Evolutionary conservation across 2,797 vertebrate species (phyloP).

Genomic region (Takifugu ocellatus): DNA sequence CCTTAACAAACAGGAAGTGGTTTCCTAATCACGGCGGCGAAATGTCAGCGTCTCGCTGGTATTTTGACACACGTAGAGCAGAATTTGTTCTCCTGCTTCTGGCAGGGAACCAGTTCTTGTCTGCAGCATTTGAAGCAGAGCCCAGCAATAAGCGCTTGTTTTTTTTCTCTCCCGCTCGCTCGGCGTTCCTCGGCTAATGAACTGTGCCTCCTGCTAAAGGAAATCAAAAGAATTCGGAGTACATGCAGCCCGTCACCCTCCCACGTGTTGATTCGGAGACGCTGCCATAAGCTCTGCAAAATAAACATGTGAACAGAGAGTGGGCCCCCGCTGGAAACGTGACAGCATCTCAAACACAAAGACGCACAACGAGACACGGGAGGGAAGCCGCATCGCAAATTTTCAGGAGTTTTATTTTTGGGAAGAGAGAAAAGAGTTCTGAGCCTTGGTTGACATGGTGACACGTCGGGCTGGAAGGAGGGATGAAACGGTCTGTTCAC

Average conservation of each 20-base stretch:
- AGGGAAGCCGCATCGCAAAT: constrained; percentile 12
- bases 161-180: constrained; percentile 23
- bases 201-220: constrained; percentile 44
- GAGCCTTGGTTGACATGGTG: constrained; percentile 17
- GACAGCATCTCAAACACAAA: constrained; percentile 56
- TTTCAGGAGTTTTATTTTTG: constrained; percentile 15
- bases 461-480: constrained; percentile 4
- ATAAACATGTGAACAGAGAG: constrained; percentile 56
- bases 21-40: constrained; percentile 11
- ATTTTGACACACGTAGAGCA: constrained; percentile 5
- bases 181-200: constrained; percentile 50
- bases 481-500: too few relatives aligned
- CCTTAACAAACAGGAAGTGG: constrained; percentile 4
- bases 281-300: constrained; percentile 61
- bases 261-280: constrained; percentile 65
- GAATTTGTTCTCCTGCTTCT: neutral
- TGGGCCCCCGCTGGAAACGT: constrained; percentile 62
- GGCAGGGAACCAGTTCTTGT: neutral
- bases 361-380: constrained; percentile 8
- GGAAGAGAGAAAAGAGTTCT: constrained; percentile 4
- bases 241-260: constrained; percentile 60
- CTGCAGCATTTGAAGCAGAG: constrained; percentile 29
- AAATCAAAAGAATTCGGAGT: constrained; percentile 52
- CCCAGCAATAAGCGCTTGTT: constrained; percentile 12
- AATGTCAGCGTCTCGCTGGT: constrained; percentile 3